Evolutionary conservation across 2,113 vertebrate genomes (phyloP), one percentile per base, ranked within the genome.

Genomic region (Daphoenositta chrysoptera): DNA sequence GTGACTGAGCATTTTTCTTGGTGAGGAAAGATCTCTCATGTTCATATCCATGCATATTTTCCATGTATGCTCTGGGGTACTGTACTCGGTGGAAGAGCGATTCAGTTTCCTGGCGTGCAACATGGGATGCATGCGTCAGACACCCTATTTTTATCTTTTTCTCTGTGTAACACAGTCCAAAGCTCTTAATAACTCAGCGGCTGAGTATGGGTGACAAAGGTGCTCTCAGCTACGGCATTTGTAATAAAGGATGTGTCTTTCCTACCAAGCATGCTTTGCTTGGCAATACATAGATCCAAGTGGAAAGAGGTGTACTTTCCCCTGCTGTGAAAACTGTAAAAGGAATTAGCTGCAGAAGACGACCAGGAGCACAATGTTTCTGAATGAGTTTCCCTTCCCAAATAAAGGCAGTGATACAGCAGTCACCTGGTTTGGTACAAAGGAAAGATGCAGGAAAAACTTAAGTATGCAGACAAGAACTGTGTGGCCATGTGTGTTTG

Each of bases 111-210:
- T 96, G 97, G 96, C 92, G 2, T 71, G 47, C 27, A 20, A 76
- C 87, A 90, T 15, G 92, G 95, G 87, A 95, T 85, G 69, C 94
- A 72, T 97, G 97, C 87, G 95, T 97, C 97, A 97, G 66, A 66
- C 83, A 40, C 47, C 30, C 96, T 97, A 97, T 97, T 97, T 97
- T 97, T 97, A 97, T 96, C 90, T 82, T 95, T 86, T 96, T 93
- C 90, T 92, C 93, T 88, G 68, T 94, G 86, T 92, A 97, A 96
- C 87, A 80, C 54, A 53, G 94, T 91, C 93, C 50, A 24, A 94
- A 85, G 90, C 93, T 82, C 54, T 92, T 94, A 87, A 89, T 85
- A 94, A 76, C 88, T 76, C 88, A 63, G 85, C 0, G 13, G 66
- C 63, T 63, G 89, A 85, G 54, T 39, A 83, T 0, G 11, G 68